Percentiles rank a stretch among this genome's conserved stretches.
Evolutionary conservation across 2,888 invertebrate species (phyloP).

Genomic region (Sinohyriopsis cumingii): DNA sequence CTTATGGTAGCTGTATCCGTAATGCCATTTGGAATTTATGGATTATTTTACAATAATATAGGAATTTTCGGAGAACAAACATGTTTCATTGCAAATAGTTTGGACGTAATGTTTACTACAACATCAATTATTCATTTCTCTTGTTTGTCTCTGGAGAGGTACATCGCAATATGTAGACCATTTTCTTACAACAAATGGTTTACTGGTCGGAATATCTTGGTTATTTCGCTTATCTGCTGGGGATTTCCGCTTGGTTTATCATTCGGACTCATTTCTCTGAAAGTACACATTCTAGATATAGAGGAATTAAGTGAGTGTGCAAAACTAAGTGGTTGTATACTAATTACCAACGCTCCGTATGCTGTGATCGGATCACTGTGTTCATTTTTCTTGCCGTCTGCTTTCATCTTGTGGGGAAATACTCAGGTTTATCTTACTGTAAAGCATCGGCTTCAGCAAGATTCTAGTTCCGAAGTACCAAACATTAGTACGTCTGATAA

Average conservation of each 20-base stretch:
- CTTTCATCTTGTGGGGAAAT: no score
- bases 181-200: conserved; percentile 16
- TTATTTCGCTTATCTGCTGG: conserved; percentile 15
- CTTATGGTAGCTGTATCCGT: conserved; percentile 18
- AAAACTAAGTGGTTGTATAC: no score
- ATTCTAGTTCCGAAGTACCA: no score
- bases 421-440: no score
- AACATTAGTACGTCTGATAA: no score
- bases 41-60: conserved; percentile 8
- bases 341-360: no score
- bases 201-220: conserved; percentile 3
- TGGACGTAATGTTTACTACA: conserved; percentile 21
- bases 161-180: conserved; percentile 18
- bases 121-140: conserved; percentile 23
- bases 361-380: no score
- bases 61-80: conserved; percentile 7
- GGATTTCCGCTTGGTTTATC: conserved; percentile 2
- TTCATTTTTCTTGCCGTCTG: no score
- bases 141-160: conserved; percentile 21
- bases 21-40: conserved; percentile 21
- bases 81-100: conserved; percentile 17
- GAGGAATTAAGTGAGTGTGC: conserved; percentile 7
- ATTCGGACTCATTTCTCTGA: conserved; percentile 21
- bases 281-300: conserved; percentile 4
- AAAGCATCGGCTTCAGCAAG: no score